Conservation (phyloP, 2,888 invertebrate species). For the Clanis bilineata region DNA sequence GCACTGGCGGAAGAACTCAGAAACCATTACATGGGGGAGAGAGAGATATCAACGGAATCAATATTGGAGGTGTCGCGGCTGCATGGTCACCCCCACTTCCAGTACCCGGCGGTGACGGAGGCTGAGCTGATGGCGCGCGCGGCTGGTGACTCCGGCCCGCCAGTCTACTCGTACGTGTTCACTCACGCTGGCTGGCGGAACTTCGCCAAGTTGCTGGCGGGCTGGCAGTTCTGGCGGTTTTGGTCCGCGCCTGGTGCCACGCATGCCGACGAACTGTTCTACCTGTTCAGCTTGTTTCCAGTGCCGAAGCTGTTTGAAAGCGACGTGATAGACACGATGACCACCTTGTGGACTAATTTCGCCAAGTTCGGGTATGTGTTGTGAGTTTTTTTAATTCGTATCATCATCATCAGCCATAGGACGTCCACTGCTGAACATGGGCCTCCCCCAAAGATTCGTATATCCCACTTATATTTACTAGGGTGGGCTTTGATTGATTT, state of each 20-base stretch:
- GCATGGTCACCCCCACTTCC: slow-evolving; percentile 32
- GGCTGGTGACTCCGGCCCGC: slow-evolving; percentile 19
- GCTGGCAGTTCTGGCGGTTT: slow-evolving; percentile 14
- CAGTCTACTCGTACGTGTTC: slow-evolving; percentile 36
- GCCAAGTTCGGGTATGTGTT: slow-evolving; percentile 31
- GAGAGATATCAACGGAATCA: slow-evolving; percentile 43
- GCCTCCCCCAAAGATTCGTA: too few species aligned
- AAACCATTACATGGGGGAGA: slow-evolving; percentile 50
- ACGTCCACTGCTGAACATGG: too few species aligned
- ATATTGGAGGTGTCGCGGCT: slow-evolving; percentile 39
- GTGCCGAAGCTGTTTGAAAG: slow-evolving; percentile 26
- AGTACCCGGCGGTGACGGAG: slow-evolving; percentile 30
- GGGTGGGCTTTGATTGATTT: too few species aligned
- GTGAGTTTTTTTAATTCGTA: not conserved
- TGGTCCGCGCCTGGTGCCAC: slow-evolving; percentile 28
- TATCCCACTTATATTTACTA: too few species aligned
- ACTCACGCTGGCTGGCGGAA: slow-evolving; percentile 37
- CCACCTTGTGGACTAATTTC: slow-evolving; percentile 35
- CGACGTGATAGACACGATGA: slow-evolving; percentile 29
- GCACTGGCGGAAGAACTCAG: slow-evolving; percentile 18
- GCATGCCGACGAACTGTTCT: slow-evolving; percentile 41
- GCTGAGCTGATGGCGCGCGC: slow-evolving; percentile 26
- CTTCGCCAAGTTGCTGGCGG: slow-evolving; percentile 24
- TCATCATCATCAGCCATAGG: not conserved
- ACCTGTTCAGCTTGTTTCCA: slow-evolving; percentile 28